These are phyloP conservation scores for Strigops habroptila DNA, from an alignment of 2,113 vertebrate genomes.

Conservation along the genomic window DNA sequence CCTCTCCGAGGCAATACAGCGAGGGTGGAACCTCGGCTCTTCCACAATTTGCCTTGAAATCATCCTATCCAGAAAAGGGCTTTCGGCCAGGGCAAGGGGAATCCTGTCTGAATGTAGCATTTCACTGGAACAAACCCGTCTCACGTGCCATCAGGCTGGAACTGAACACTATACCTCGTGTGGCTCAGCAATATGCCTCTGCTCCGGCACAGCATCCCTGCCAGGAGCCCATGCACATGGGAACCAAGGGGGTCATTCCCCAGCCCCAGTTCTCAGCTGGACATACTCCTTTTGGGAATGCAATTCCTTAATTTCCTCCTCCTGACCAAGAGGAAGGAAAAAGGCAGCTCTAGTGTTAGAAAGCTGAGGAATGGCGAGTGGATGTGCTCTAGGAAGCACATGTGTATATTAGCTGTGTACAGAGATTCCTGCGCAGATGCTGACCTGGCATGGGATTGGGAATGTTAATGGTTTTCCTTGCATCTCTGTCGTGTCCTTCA, in stretches of 20 bases:
- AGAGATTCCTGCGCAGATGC: constrained; percentile 39
- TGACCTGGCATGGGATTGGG: not conserved
- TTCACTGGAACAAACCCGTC: constrained; percentile 66
- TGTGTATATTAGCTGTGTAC: constrained; percentile 45
- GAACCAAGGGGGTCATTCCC: not conserved
- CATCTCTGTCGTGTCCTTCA: constrained; percentile 10
- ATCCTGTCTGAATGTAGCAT: constrained; percentile 82
- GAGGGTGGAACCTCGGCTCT: constrained; percentile 60
- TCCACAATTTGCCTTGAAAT: constrained; percentile 60
- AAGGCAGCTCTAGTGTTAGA: constrained; percentile 5
- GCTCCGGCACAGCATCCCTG: not conserved
- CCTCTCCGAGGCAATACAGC: not conserved
- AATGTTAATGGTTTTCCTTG: not conserved
- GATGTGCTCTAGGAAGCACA: not conserved
- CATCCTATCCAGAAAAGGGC: constrained; percentile 56
- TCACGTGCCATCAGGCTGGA: constrained; percentile 45
- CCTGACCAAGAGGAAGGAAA: not conserved
- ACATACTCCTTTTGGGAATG: not conserved
- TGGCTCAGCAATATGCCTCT: constrained; percentile 11
- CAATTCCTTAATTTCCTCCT: not conserved
- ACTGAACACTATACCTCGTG: constrained; percentile 27
- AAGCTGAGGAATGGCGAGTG: constrained; percentile 1
- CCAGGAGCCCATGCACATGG: not conserved
- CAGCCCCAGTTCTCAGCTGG: not conserved
- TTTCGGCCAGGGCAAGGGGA: constrained; percentile 48